Evolutionary conservation across 2,888 invertebrate species (phyloP).

Genomic region (Eledona agricola): DNA sequence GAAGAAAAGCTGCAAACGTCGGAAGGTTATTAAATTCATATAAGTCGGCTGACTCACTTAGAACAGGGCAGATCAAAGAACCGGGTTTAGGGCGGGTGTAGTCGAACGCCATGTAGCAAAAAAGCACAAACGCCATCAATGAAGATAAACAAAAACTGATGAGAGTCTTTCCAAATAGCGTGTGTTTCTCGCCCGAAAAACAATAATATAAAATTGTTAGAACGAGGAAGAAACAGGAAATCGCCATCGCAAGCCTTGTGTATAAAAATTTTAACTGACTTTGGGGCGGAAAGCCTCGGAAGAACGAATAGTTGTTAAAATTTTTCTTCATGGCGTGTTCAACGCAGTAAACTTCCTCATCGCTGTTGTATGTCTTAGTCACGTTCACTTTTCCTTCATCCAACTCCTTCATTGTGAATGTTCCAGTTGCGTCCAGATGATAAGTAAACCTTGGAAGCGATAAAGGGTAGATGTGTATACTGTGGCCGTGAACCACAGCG

Average conservation of each 20-base stretch:
- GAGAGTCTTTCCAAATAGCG: constrained; percentile 51
- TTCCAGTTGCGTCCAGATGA: constrained; percentile 38
- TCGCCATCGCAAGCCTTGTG: constrained; percentile 33
- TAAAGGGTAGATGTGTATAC: constrained; percentile 26
- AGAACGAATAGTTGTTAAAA: constrained; percentile 42
- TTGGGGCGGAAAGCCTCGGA: constrained; percentile 14
- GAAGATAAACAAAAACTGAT: constrained; percentile 49
- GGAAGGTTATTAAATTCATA: no score
- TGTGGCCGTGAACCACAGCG: constrained; percentile 31
- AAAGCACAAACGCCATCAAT: constrained; percentile 40
- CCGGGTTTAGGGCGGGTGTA: constrained; percentile 23
- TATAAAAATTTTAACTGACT: constrained; percentile 25
- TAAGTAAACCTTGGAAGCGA: constrained; percentile 26
- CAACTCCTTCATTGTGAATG: constrained; percentile 30
- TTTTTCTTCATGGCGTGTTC: constrained; percentile 31
- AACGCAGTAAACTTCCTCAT: constrained; percentile 32
- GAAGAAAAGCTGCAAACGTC: constrained; percentile 44
- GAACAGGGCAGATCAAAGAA: constrained; percentile 31
- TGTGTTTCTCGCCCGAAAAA: constrained; percentile 42
- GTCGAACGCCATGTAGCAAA: constrained; percentile 38
- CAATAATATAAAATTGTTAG: constrained; percentile 35
- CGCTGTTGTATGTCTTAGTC: constrained; percentile 13
- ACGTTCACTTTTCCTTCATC: constrained; percentile 25
- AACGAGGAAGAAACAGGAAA: constrained; percentile 29
- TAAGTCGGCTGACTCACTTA: constrained; percentile 42